phyloP scores from a whole-genome alignment of 2,113 vertebrate species.

The Heterochromis multidens region DNA sequence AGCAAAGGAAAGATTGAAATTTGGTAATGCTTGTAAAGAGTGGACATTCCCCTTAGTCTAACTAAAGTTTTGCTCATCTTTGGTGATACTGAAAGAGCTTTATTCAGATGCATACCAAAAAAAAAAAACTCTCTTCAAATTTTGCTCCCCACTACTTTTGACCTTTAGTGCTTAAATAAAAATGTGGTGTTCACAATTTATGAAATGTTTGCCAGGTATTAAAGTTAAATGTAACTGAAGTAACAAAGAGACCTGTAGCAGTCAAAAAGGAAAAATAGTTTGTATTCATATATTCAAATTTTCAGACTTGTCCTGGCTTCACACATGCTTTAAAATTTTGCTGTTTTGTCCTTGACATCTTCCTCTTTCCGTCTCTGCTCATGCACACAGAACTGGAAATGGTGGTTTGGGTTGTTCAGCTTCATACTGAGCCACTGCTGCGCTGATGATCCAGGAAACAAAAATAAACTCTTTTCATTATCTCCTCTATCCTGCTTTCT shows the following conservation, averaged over 20 bases:
- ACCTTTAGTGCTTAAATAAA: not conserved
- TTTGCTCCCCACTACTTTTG: not conserved
- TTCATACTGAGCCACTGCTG: not conserved
- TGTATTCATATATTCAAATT: constrained; percentile 27
- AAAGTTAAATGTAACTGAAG: not conserved
- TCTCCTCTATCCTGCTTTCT: constrained; percentile 29
- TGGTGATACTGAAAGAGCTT: not conserved
- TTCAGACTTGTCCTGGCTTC: constrained; percentile 6
- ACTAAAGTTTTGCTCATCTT: not conserved
- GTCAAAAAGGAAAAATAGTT: constrained; percentile 5
- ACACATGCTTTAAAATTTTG: not conserved
- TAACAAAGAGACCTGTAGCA: not conserved
- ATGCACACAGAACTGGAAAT: not conserved
- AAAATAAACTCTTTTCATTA: constrained; percentile 55
- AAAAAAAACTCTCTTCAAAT: not conserved
- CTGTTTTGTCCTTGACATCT: constrained; percentile 37
- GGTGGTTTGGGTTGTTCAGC: constrained; percentile 17
- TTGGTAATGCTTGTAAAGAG: not conserved
- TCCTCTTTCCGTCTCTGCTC: constrained; percentile 22
- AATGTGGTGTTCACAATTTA: not conserved
- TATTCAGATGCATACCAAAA: not conserved
- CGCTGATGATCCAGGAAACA: constrained; percentile 46
- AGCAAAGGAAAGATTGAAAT: not conserved
- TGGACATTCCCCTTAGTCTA: not conserved
- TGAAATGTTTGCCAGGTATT: not conserved